These are phyloP conservation scores for Megastigmus dorsalis DNA, from an alignment of 2,888 invertebrate species.

Conservation along the genomic window DNA sequence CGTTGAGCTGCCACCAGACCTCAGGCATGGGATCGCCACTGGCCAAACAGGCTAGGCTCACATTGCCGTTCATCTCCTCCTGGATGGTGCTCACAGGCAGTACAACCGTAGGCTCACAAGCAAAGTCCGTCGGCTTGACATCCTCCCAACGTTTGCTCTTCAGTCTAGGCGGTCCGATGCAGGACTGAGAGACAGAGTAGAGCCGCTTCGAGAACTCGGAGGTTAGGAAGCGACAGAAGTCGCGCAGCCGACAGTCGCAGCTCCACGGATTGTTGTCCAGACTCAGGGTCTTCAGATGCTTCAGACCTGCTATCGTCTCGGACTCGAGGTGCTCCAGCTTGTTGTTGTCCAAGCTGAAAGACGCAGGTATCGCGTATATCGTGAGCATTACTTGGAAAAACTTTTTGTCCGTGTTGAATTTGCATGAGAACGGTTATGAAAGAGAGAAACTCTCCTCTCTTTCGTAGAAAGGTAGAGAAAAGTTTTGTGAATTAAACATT, in stretches of 20 bases:
- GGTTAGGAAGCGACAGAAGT: constrained; percentile 87
- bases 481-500: too few relatives aligned
- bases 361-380: too few relatives aligned
- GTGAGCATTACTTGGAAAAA: too few relatives aligned
- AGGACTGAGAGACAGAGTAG: constrained; percentile 84
- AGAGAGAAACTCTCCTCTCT: too few relatives aligned
- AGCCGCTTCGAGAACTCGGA: constrained; percentile 79
- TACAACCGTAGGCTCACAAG: constrained; percentile 85
- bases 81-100: constrained; percentile 74
- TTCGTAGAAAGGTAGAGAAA: too few relatives aligned
- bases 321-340: constrained; percentile 82
- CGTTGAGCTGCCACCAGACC: constrained; percentile 89
- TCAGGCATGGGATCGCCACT: constrained; percentile 89
- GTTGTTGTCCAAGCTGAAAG: constrained; percentile 81
- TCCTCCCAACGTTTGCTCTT: constrained; percentile 86
- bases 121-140: constrained; percentile 85
- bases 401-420: too few relatives aligned
- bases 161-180: constrained; percentile 83
- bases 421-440: too few relatives aligned
- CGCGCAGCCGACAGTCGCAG: constrained; percentile 90
- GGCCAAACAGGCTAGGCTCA: constrained; percentile 87
- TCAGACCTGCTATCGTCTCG: constrained; percentile 82
- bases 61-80: constrained; percentile 88
- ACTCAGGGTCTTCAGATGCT: constrained; percentile 86
- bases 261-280: constrained; percentile 92